Evolutionary conservation across 2,113 vertebrate genomes (phyloP).

Genomic region (Mobula birostris): DNA sequence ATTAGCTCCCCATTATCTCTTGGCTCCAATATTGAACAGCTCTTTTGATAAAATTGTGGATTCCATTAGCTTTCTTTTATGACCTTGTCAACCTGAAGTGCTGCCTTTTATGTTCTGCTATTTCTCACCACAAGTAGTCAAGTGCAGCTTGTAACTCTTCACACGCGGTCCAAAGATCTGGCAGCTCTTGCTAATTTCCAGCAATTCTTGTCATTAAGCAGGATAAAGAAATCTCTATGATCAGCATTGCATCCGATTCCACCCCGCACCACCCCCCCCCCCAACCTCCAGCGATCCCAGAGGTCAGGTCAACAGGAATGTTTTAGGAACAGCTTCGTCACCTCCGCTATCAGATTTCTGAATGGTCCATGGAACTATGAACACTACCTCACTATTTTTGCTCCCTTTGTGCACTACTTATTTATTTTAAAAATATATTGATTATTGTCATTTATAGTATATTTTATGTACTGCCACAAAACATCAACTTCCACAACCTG

Average conservation of each 20-base stretch:
- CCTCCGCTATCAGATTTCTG: too few species aligned
- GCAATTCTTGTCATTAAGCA: not conserved
- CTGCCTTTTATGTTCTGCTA: not conserved
- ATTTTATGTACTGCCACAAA: too few species aligned
- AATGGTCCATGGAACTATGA: too few species aligned
- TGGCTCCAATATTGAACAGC: not conserved
- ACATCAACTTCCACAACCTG: too few species aligned
- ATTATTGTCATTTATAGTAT: too few species aligned
- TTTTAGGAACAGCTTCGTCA: too few species aligned
- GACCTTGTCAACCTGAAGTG: not conserved
- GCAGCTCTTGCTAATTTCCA: not conserved
- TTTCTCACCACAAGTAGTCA: not conserved
- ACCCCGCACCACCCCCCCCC: too few species aligned
- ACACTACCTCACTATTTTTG: too few species aligned
- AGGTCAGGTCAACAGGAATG: too few species aligned
- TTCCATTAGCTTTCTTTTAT: not conserved
- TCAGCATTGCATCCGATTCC: not conserved
- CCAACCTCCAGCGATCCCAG: not conserved
- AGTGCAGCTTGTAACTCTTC: not conserved
- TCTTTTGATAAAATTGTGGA: not conserved
- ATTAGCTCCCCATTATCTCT: not conserved
- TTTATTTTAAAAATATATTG: too few species aligned
- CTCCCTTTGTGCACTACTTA: too few species aligned
- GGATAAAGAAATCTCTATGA: not conserved
- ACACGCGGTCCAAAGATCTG: not conserved